Conservation (phyloP, 2,113 vertebrate genomes). For the Perca schrenkii region DNA sequence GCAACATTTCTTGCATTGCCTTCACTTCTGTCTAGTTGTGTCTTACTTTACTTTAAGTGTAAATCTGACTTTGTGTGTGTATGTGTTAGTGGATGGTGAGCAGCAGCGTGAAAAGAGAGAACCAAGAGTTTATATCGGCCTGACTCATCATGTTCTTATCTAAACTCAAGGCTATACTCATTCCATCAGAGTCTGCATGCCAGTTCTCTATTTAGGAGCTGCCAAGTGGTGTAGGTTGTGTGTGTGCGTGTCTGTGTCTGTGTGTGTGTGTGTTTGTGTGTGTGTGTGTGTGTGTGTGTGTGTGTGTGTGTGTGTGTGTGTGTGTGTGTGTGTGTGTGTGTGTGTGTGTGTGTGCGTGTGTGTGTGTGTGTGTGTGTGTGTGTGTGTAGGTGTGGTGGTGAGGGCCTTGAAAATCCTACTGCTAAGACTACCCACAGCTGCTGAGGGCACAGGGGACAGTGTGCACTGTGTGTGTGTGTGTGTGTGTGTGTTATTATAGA, state of each 20-base stretch:
- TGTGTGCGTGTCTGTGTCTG: too few species aligned
- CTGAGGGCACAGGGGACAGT: conserved; percentile 69
- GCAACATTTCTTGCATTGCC: background rate
- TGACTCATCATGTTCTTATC: conserved; percentile 66
- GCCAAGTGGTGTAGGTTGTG: conserved; percentile 35
- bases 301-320: conserved; percentile 24
- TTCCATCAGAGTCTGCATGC: conserved; percentile 32
- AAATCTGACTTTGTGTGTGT: background rate
- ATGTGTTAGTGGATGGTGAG: background rate
- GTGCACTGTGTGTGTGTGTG: conserved; percentile 18
- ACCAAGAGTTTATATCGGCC: conserved; percentile 31
- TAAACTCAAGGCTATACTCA: conserved; percentile 55
- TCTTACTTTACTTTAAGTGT: conserved; percentile 9
- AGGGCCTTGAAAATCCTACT: conserved; percentile 66
- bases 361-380: conserved; percentile 17
- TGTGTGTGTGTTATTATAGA: conserved; percentile 1
- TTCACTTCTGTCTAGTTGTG: background rate
- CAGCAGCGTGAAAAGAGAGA: conserved; percentile 21
- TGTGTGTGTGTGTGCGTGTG: conserved; percentile 23
- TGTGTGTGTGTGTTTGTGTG: too few species aligned
- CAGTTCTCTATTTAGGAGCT: conserved; percentile 64
- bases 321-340: conserved; percentile 7
- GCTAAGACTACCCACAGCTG: conserved; percentile 75
- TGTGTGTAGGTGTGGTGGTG: conserved; percentile 17
- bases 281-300: conserved; percentile 13